Conservation (phyloP, 2,113 vertebrate species). For the Bambusicola thoracicus region DNA sequence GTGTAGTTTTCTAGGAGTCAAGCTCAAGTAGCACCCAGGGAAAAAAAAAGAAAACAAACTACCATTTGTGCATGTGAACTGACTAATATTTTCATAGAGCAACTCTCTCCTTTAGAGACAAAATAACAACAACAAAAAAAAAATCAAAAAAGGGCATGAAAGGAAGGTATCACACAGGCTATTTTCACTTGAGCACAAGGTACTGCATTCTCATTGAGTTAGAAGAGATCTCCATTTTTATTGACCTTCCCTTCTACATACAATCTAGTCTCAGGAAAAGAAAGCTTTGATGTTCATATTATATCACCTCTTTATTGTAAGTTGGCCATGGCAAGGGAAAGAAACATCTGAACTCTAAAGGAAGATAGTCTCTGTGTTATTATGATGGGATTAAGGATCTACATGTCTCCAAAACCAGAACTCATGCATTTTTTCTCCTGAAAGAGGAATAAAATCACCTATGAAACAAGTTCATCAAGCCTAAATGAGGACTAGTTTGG, state of each 20-base stretch:
- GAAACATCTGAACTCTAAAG: background rate
- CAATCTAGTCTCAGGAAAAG: background rate
- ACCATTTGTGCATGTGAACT: background rate
- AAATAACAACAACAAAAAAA: too few species aligned
- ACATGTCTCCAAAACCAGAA: background rate
- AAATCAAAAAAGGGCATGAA: background rate
- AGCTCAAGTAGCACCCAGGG: background rate
- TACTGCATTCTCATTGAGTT: background rate
- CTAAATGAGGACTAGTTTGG: background rate
- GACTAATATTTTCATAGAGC: background rate
- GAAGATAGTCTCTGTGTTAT: background rate
- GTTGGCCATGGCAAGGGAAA: background rate
- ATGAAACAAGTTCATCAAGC: rapidly evolving
- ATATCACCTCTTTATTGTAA: background rate
- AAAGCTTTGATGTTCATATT: background rate
- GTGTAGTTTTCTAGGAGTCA: background rate
- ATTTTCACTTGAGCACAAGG: background rate
- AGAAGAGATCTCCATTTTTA: background rate
- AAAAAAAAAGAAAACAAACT: background rate
- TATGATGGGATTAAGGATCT: background rate
- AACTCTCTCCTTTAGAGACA: background rate
- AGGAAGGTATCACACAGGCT: background rate
- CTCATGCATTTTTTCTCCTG: background rate
- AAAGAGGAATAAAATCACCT: background rate
- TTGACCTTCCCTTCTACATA: background rate